Conservation (phyloP, 2,888 invertebrate species). For the Lottia scabra region DNA sequence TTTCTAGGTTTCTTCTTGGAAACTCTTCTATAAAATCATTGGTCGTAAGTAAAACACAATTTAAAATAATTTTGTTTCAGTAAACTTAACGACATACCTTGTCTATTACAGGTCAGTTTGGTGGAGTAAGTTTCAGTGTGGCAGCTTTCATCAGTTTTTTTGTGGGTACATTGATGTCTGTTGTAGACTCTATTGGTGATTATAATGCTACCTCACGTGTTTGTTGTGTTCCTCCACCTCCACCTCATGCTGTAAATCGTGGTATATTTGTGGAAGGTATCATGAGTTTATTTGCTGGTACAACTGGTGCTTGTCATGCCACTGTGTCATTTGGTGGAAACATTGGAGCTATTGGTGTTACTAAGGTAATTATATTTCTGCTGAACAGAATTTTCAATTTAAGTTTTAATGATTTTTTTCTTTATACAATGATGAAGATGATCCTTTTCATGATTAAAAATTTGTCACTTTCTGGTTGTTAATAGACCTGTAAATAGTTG, state of each 20-base stretch:
- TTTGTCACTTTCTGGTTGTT: no score
- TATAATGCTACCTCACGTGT: constrained; percentile 84
- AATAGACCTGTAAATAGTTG: no score
- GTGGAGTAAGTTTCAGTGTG: constrained; percentile 33
- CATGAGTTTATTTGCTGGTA: constrained; percentile 82
- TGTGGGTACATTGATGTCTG: constrained; percentile 41
- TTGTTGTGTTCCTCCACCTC: constrained; percentile 81
- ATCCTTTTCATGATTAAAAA: no score
- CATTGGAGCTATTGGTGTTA: constrained; percentile 88
- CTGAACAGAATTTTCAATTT: neutral
- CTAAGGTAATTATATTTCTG: constrained; percentile 73
- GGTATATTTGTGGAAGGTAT: constrained; percentile 78
- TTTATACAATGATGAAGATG: no score
- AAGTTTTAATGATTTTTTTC: neutral
- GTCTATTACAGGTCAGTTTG: constrained; percentile 41
- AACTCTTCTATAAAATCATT: no score
- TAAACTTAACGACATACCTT: no score
- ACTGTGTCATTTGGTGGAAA: constrained; percentile 90
- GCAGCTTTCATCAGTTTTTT: constrained; percentile 42
- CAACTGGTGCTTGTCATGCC: constrained; percentile 87
- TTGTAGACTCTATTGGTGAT: constrained; percentile 77
- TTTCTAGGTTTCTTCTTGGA: no score
- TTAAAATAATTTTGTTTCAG: neutral
- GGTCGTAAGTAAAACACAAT: no score
- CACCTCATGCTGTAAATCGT: constrained; percentile 86